These are phyloP conservation scores for Sialia sialis DNA, from an alignment of 2,113 vertebrate genomes.

Conservation along the genomic window DNA sequence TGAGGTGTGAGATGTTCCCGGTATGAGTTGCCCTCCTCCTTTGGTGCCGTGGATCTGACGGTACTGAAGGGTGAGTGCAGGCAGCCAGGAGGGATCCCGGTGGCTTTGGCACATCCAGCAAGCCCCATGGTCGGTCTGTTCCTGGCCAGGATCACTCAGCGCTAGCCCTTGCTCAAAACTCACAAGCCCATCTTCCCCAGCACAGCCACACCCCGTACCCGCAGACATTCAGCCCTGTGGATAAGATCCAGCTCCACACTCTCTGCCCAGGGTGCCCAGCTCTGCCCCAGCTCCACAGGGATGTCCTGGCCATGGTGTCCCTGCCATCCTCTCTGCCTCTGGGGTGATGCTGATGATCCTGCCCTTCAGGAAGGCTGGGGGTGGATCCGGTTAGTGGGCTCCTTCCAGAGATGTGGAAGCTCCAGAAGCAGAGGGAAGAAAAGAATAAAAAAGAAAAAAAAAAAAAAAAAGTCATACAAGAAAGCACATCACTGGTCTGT, in stretches of 20 bases:
- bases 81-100: neutral
- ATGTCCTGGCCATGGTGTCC: rapidly evolving
- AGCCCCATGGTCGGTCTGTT: neutral
- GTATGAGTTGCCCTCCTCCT: neutral
- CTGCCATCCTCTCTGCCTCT: neutral
- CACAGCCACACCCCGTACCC: neutral
- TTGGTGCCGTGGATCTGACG: rapidly evolving
- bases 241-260: neutral
- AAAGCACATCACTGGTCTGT: slow-evolving; percentile 52
- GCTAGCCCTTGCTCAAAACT: neutral
- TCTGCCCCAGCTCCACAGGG: neutral
- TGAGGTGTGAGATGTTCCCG: neutral
- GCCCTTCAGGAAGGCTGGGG: slow-evolving; percentile 35
- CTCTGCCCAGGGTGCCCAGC: neutral
- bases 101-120: neutral
- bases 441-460: neutral
- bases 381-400: neutral
- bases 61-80: neutral
- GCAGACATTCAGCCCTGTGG: neutral
- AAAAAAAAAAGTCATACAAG: neutral
- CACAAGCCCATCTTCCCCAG: neutral
- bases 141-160: neutral
- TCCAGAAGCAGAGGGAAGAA: neutral
- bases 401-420: slow-evolving; percentile 8
- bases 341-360: slow-evolving; percentile 29